Evolutionary conservation across 2,113 vertebrate species (phyloP), one percentile per base, ranked within the genome.

Genomic region (Narcine bancroftii): DNA sequence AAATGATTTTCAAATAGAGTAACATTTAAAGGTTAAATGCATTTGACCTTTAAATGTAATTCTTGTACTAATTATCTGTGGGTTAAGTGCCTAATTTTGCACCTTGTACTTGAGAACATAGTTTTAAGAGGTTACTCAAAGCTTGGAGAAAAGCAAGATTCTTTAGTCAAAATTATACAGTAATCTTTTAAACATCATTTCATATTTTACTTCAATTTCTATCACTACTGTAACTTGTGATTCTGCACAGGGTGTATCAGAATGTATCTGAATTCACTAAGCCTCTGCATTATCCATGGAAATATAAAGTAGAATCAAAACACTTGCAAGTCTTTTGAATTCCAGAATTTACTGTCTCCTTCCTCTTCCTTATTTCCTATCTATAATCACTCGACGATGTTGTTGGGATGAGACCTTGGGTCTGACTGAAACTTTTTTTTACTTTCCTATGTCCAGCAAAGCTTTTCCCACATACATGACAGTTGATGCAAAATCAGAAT

Each of bases 51-150:
- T n/a, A n/a, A n/a, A 85, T 85, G 13, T 39, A 19, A n/a, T n/a
- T 2, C 29, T n/a, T 60, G 6, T 36, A n/a, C 15, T 85, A n/a
- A 39, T 60, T 36, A 63, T 60, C 81, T 19, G 36, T n/a, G 56
- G 50, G n/a, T n/a, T 3, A 85, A 85, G 79, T 85, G 81, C 33
- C 50, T 60, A 56, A 56, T n/a, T 85, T 85, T 87, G n/a, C 50
- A 56, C 36, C 72, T 39, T 15, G 39, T 17, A 53, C 50, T 87
- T 87, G 81, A 85, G 17, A 15, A 87, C 17, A 36, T 17, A 13
- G 60, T 21, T 36, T 56, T n/a, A n/a, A 21, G 53, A 87, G 21
- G 1, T 17, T 33, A 3, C 13, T 50, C 33, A 36, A 1, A 60
- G 33, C n/a, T 60, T 87, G 81, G 15, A 60, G 81, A 60, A 56